Base-by-base conservation (phyloP, 2,797 vertebrate species). In the Acanthurus tractus region DNA sequence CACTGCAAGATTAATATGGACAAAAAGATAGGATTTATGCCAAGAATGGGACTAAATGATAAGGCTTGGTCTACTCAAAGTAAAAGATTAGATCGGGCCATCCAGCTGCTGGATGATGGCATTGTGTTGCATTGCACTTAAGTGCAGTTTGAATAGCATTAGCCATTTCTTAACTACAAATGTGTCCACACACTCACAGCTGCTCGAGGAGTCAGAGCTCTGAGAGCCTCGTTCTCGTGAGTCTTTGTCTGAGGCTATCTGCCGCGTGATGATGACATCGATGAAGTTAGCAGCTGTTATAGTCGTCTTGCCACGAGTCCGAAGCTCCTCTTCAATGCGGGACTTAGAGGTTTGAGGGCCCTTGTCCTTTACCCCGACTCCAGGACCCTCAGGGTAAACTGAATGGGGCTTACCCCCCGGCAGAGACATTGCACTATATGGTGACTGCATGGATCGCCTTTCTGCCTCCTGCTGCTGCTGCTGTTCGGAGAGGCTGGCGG, bases 261-360 rank as follows among this genome's bases (percentile, higher is more conserved):
- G 97, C 74, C 97, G 96, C 7, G 97, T 99, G 94, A 99, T 99
- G 95, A 99, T 99, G 93, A 99, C 97, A 78, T 99, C 98, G 56
- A 99, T 99, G 93, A 99, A 99, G 94, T 97, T 99, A 84, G 98
- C 98, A 23, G 98, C 98, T 25, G 98, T 99, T 87, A 99, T 99
- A 73, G 98, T 99, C 61, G 98, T 99, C 94, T 99, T 99, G 65
- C 98, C 98, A 63, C 95, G 96, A 29, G 97, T 98, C 86, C 97
- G 96, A 82, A 99, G 95, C 94, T 99, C 98, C 94, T 99, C 97
- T 91, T 99, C 97, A 42, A 99, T 99, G 89, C 97, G 97, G 48
- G 97, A 97, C 93, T 99, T 99, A 74, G 90, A 89, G 6, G 96
- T 96, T 85, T 97, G 96, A 54, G 96, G 96, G 72, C 91, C 95